phyloP scores from a whole-genome alignment of 2,888 invertebrate genomes.

The Ischnus inquisitorius region DNA sequence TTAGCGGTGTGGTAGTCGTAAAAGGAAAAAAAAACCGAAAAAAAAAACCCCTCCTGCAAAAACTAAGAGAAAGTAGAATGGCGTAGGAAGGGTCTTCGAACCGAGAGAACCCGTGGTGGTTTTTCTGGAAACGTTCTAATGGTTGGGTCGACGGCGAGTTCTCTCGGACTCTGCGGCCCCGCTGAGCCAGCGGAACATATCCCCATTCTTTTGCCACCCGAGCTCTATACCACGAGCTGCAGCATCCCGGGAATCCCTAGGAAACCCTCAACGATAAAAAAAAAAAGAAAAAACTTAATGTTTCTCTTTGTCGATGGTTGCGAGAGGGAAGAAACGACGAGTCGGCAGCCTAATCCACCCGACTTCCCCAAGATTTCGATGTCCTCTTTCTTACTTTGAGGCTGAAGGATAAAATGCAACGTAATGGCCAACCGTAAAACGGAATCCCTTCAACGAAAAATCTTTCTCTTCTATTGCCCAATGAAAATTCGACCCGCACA shows the following conservation, averaged over 20 bases:
- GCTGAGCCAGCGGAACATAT: conserved; percentile 68
- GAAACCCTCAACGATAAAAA: conserved; percentile 56
- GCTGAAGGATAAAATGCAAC: conserved; percentile 53
- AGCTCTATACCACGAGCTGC: conserved; percentile 46
- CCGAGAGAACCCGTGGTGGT: conserved; percentile 50
- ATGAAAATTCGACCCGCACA: conserved; percentile 16
- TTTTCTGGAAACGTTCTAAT: conserved; percentile 69
- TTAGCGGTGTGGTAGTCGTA: conserved; percentile 24
- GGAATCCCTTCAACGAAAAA: conserved; percentile 37
- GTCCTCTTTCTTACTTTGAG: conserved; percentile 51
- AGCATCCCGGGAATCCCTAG: conserved; percentile 54
- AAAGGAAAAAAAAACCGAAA: neutral
- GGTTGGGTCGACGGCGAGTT: conserved; percentile 53
- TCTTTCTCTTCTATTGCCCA: neutral
- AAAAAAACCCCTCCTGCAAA: conserved; percentile 33
- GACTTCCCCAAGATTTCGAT: conserved; percentile 55
- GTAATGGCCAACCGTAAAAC: conserved; percentile 55
- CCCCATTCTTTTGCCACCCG: conserved; percentile 60
- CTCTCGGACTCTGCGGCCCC: conserved; percentile 60
- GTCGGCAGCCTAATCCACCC: conserved; percentile 55
- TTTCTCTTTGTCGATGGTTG: conserved; percentile 61
- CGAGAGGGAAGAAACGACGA: conserved; percentile 42
- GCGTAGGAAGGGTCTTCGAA: conserved; percentile 58
- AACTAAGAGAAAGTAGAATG: conserved; percentile 55
- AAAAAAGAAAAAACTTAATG: conserved; percentile 59